phyloP scores from a whole-genome alignment of 2,888 invertebrate genomes.

The Tortricodes alternella region DNA sequence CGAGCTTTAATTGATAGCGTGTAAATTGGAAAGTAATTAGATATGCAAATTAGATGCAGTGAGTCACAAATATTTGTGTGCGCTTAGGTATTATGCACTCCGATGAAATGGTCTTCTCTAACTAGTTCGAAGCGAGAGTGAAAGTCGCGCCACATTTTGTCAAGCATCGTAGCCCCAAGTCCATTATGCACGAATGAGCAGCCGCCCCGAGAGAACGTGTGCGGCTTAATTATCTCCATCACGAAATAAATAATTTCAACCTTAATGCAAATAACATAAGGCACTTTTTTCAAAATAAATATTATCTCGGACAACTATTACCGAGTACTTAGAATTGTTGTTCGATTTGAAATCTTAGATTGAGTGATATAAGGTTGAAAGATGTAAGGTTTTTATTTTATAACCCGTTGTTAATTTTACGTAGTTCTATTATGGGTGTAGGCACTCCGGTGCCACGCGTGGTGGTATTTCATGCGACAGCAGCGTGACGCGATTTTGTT shows the following conservation, averaged over 20 bases:
- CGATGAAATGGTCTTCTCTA: constrained; percentile 17
- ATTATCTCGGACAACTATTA: constrained; percentile 45
- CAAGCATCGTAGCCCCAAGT: constrained; percentile 72
- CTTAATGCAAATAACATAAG: constrained; percentile 41
- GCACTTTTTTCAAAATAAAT: constrained; percentile 47
- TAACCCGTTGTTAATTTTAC: constrained; percentile 47
- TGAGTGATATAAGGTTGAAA: constrained; percentile 35
- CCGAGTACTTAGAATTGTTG: constrained; percentile 45
- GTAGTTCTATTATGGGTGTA: constrained; percentile 77
- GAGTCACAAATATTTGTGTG: neutral
- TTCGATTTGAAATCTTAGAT: constrained; percentile 38
- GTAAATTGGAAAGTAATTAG: neutral
- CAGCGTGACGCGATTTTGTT: constrained; percentile 65
- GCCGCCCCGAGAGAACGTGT: constrained; percentile 79
- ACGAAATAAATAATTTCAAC: constrained; percentile 37
- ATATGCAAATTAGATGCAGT: constrained; percentile 9
- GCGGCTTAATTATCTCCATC: constrained; percentile 66
- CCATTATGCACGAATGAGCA: constrained; percentile 82
- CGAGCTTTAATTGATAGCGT: neutral
- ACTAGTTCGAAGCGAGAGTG: constrained; percentile 73
- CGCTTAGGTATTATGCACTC: neutral
- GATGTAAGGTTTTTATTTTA: constrained; percentile 28
- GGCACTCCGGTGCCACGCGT: constrained; percentile 52
- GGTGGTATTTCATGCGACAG: constrained; percentile 57
- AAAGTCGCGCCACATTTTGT: constrained; percentile 79